These are phyloP conservation scores for Centropristis striata DNA, from an alignment of 2,113 vertebrate genomes.

Conservation along the genomic window DNA sequence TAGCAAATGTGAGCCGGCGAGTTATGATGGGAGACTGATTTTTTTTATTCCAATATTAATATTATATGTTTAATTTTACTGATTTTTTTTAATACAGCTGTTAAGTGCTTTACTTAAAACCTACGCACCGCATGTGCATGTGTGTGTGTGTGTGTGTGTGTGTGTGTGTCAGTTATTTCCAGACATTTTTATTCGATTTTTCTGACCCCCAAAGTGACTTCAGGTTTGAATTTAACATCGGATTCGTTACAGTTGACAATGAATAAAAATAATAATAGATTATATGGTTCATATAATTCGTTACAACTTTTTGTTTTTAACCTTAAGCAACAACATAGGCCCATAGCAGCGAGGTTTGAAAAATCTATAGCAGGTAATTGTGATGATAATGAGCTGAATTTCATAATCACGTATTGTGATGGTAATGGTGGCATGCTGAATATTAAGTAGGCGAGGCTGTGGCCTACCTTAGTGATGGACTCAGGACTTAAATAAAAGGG, in stretches of 20 bases:
- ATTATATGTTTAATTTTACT: too few relatives aligned
- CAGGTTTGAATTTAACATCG: not conserved
- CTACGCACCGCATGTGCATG: not conserved
- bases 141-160: not conserved
- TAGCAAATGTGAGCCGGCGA: not conserved
- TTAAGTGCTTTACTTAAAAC: not conserved
- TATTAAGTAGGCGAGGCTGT: constrained; percentile 62
- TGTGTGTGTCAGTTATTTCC: too few relatives aligned
- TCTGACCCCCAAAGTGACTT: not conserved
- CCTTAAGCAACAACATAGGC: constrained; percentile 15
- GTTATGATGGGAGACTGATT: not conserved
- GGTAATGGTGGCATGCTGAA: constrained; percentile 76
- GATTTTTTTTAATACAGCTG: not conserved
- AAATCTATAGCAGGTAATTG: constrained; percentile 75
- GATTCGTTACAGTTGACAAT: not conserved
- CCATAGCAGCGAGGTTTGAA: constrained; percentile 44
- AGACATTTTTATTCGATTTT: too few relatives aligned
- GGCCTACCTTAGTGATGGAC: constrained; percentile 45
- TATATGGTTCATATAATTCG: not conserved
- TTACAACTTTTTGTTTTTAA: constrained; percentile 12
- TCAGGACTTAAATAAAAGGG: constrained; percentile 26
- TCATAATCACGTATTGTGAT: constrained; percentile 80
- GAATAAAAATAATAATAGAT: not conserved
- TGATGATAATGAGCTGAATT: constrained; percentile 83
- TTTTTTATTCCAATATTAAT: not conserved